A percentile compares a stretch with the other conserved stretches of the same genome.
Conservation (phyloP, 1,140 invertebrate genomes). For the Panagrolaimus sp. region DNA sequence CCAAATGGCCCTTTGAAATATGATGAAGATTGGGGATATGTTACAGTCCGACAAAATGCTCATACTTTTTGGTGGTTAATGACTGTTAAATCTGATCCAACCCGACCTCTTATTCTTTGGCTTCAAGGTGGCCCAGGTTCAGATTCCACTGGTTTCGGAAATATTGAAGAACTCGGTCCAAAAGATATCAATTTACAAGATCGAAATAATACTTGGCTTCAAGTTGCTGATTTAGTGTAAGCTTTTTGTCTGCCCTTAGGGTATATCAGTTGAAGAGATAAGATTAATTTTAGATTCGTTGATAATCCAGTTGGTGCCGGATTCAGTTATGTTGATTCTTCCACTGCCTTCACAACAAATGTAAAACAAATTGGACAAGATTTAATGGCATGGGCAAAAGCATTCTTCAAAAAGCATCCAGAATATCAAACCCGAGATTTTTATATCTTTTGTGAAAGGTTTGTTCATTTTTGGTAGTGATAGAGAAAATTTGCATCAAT, state of each 20-base stretch:
- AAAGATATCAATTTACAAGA: conserved; percentile 34
- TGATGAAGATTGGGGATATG: conserved; percentile 68
- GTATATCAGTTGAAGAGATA: no score
- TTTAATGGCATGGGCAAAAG: conserved; percentile 69
- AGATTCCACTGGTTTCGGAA: conserved; percentile 73
- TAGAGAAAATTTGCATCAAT: no score
- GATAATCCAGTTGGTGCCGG: conserved; percentile 84
- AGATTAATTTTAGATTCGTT: conserved; percentile 65
- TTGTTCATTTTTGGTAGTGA: background rate
- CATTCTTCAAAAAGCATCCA: conserved; percentile 64
- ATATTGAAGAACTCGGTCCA: conserved; percentile 74
- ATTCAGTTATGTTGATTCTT: conserved; percentile 73
- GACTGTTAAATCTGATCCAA: conserved; percentile 64
- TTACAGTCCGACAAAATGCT: conserved; percentile 68
- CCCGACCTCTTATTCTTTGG: conserved; percentile 72
- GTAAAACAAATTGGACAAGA: conserved; percentile 74
- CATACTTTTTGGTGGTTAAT: conserved; percentile 80
- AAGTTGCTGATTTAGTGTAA: conserved; percentile 68
- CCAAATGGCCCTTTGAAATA: no score
- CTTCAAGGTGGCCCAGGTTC: conserved; percentile 69
- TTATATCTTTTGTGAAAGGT: conserved; percentile 74
- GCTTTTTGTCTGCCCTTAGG: no score
- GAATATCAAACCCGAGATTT: conserved; percentile 66
- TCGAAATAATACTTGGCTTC: conserved; percentile 50
- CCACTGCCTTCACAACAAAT: conserved; percentile 65